Evolutionary conservation across 2,888 invertebrate species (phyloP), one percentile per base, ranked within the genome.

Genomic region (Gymnocheta viridis): DNA sequence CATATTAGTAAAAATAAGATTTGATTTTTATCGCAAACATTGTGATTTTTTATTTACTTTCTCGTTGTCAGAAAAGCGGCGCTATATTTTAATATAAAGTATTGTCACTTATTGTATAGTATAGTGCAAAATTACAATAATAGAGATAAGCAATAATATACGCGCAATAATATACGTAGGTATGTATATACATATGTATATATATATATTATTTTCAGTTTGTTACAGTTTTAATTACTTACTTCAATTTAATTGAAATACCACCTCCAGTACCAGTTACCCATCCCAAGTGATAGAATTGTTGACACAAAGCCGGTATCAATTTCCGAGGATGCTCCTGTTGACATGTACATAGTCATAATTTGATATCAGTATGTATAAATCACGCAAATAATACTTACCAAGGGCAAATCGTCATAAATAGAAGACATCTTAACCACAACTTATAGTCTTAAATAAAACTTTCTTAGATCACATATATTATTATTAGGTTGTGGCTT

Each of bases 191-290:
- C n/a, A n/a, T n/a, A n/a, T n/a, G n/a, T n/a, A n/a, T n/a, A n/a
- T n/a, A n/a, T n/a, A n/a, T n/a, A n/a, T n/a, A n/a, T n/a, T n/a
- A n/a, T n/a, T n/a, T n/a, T n/a, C n/a, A n/a, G n/a, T n/a, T n/a
- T n/a, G n/a, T n/a, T n/a, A n/a, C 44, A 47, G 44, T 5, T 7
- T 2, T 0, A 10, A 19, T 60, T 56, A 90, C 92, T 91, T 92
- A 96, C 97, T 95, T 95, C 86, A 95, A 92, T 92, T 96, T 97
- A 49, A 98, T 98, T 86, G 97, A 98, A 86, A 99, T 97, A 60
- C 98, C 98, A 60, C 99, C 99, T 17, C 99, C 99, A 27, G 99
- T 99, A 6, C 99, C 99, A 4, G 97, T 97, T 0, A 98, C 98
- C 99, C 99, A 99, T 35, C 98, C 98, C 66, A 98, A 93, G 87